phyloP scores from a whole-genome alignment of 2,797 vertebrate genomes.

The Sardinella longiceps region DNA sequence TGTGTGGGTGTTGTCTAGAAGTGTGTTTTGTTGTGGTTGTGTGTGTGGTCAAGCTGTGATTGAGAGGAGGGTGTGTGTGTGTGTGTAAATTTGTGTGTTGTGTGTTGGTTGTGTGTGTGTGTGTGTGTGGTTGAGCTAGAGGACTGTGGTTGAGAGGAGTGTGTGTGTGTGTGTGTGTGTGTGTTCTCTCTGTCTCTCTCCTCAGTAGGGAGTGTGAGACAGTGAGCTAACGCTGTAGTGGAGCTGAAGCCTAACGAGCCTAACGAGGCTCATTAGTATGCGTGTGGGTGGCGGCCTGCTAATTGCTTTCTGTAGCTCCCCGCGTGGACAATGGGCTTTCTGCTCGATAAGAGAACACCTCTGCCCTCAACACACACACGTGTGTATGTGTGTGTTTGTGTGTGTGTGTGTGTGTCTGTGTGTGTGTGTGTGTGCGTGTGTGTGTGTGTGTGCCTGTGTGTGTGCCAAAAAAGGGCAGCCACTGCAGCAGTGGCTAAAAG shows the following conservation, averaged over 20 bases:
- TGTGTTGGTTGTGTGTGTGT: too few species aligned
- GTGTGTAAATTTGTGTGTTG: too few species aligned
- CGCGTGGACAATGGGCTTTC: constrained; percentile 81
- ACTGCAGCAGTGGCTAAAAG: constrained; percentile 75
- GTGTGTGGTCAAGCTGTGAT: not conserved
- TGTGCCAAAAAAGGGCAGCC: constrained; percentile 69
- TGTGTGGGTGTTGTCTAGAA: not conserved
- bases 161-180: constrained; percentile 74
- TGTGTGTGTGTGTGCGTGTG: constrained; percentile 70
- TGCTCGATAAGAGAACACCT: constrained; percentile 79
- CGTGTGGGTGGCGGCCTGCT: constrained; percentile 69
- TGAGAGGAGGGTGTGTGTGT: not conserved
- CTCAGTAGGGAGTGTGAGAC: constrained; percentile 76
- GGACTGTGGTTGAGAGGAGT: not conserved
- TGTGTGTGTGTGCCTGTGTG: constrained; percentile 71
- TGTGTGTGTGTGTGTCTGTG: constrained; percentile 72
- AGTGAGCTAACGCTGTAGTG: constrained; percentile 80
- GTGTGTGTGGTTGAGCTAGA: not conserved
- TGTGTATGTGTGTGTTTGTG: too few species aligned
- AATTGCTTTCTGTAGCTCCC: constrained; percentile 84
- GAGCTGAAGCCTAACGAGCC: constrained; percentile 84
- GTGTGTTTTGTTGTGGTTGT: not conserved
- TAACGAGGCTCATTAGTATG: constrained; percentile 77
- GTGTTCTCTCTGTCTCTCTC: too few species aligned
- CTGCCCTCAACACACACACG: constrained; percentile 69